Evolutionary conservation across 2,888 invertebrate genomes (phyloP).

Genomic region (Patella caerulea): DNA sequence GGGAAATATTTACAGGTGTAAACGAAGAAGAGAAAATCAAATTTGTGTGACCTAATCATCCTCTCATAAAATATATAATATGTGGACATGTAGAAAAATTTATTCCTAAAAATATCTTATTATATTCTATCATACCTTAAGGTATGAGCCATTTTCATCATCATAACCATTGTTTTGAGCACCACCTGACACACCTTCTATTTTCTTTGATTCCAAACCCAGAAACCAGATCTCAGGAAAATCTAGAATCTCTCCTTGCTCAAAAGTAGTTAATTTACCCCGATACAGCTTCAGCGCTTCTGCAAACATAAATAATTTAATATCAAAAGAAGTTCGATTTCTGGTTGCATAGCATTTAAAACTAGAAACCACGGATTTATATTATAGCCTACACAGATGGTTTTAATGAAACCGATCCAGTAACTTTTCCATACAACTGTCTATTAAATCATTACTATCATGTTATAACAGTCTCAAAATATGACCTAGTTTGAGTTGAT

Average conservation of each 20-base stretch:
- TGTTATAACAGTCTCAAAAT: too few relatives aligned
- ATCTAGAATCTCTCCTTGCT: constrained; percentile 87
- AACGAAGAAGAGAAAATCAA: too few relatives aligned
- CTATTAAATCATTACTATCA: too few relatives aligned
- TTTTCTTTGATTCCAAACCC: constrained; percentile 70
- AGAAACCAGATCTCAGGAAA: constrained; percentile 96
- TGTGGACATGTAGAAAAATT: neutral
- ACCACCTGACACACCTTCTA: constrained; percentile 65
- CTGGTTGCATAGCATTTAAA: too few relatives aligned
- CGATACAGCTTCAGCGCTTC: constrained; percentile 82
- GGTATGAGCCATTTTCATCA: constrained; percentile 80
- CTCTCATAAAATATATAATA: neutral
- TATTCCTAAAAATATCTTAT: neutral
- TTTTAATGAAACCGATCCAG: too few relatives aligned
- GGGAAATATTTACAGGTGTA: too few relatives aligned
- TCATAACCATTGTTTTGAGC: constrained; percentile 69
- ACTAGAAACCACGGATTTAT: too few relatives aligned
- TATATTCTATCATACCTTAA: constrained; percentile 79
- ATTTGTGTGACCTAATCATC: neutral
- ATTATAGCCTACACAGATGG: too few relatives aligned
- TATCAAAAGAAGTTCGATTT: too few relatives aligned
- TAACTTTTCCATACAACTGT: too few relatives aligned
- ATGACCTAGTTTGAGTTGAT: too few relatives aligned
- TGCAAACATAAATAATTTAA: constrained; percentile 34
- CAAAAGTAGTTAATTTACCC: constrained; percentile 88